phyloP scores from a whole-genome alignment of 2,113 vertebrate genomes.

The Oostethus manadensis region DNA sequence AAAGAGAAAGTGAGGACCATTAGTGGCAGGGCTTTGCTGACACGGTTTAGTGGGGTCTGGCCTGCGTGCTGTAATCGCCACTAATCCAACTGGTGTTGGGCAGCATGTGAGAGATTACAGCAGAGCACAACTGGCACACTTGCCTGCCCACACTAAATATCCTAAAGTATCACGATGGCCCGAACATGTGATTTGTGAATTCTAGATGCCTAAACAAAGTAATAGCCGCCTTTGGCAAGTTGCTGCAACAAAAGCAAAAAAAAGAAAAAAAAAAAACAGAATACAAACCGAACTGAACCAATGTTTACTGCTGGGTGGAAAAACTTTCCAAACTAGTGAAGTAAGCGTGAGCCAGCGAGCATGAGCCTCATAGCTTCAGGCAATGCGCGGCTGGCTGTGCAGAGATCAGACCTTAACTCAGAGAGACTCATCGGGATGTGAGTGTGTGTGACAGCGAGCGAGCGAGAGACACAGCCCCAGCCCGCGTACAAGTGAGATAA shows the following conservation, averaged over 20 bases:
- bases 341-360: conserved; percentile 3
- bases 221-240: neutral
- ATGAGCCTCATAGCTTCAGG: conserved; percentile 34
- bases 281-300: too few species aligned
- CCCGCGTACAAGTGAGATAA: conserved; percentile 9
- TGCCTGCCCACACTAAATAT: neutral
- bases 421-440: conserved; percentile 12
- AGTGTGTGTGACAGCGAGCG: neutral
- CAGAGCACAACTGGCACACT: conserved; percentile 17
- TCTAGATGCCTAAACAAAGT: neutral
- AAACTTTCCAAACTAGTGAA: conserved; percentile 8
- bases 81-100: conserved; percentile 53
- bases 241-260: too few species aligned
- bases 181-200: neutral
- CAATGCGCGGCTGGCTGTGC: conserved; percentile 7
- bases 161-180: neutral
- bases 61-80: conserved; percentile 51
- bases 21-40: conserved; percentile 12
- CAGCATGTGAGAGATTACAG: conserved; percentile 49
- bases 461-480: neutral
- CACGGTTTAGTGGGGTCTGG: conserved; percentile 26
- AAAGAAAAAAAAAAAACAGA: too few species aligned
- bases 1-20: conserved; percentile 5
- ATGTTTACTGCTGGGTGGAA: neutral
- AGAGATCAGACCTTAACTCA: conserved; percentile 28